Evolutionary conservation across 92 coral and sea anemone species (phyloP).

Genomic region (Palythoa grandis): DNA sequence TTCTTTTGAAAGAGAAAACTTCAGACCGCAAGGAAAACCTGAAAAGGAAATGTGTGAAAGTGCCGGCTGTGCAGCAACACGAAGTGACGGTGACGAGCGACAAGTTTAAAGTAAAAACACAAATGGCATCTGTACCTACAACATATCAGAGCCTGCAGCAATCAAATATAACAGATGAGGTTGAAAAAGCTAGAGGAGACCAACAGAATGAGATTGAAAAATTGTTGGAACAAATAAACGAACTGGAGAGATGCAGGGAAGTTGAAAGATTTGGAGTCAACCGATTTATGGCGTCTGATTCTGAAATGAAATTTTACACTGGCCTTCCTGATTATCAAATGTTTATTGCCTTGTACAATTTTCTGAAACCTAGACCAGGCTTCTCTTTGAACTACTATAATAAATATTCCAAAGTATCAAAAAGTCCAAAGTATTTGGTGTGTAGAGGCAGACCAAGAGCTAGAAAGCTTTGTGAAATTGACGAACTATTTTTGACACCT

Average conservation of each 20-base stretch:
- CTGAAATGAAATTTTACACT: constrained; percentile 42
- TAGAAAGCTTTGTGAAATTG: constrained; percentile 37
- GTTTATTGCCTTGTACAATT: constrained; percentile 37
- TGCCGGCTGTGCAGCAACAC: not conserved
- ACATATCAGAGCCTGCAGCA: constrained; percentile 1
- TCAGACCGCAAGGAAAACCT: not conserved
- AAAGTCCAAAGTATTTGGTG: constrained; percentile 48
- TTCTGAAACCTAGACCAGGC: constrained; percentile 47
- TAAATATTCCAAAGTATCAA: constrained; percentile 38
- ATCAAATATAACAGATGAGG: not conserved
- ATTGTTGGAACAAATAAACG: constrained; percentile 18
- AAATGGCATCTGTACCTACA: not conserved
- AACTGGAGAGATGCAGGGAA: constrained; percentile 39
- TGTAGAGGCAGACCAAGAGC: constrained; percentile 45
- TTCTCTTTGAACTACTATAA: constrained; percentile 49
- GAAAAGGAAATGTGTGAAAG: too few relatives aligned
- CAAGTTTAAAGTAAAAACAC: too few relatives aligned
- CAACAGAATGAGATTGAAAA: constrained; percentile 7
- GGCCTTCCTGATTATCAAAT: constrained; percentile 45
- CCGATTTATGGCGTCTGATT: constrained; percentile 41
- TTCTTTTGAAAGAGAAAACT: constrained; percentile 33
- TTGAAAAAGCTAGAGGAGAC: not conserved
- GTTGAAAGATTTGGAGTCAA: constrained; percentile 46
- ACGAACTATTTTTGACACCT: constrained; percentile 55
- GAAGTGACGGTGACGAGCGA: not conserved